These are phyloP conservation scores for Tauraco erythrolophus DNA, from an alignment of 2,113 vertebrate species.

Conservation along the genomic window DNA sequence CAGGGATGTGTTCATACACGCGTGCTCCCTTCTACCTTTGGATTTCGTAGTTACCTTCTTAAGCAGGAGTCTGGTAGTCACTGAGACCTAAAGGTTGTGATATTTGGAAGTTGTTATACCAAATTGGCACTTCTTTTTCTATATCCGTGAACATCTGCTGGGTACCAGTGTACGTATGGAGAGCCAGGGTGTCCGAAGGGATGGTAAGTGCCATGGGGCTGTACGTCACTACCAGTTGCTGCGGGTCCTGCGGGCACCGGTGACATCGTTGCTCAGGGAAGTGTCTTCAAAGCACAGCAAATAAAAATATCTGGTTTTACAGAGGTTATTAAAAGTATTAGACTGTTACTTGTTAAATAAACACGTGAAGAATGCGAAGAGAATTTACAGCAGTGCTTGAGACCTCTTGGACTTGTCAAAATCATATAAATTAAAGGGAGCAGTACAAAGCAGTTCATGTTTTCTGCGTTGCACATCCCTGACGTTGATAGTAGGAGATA, in stretches of 20 bases:
- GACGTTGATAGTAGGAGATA: not conserved
- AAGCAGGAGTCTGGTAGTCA: not conserved
- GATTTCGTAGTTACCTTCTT: not conserved
- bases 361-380: not conserved
- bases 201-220: not conserved
- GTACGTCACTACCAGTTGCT: not conserved
- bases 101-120: not conserved
- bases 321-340: not conserved
- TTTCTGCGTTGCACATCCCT: not conserved
- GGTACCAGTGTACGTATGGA: rapidly evolving
- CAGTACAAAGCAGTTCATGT: rapidly evolving
- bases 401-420: constrained; percentile 11
- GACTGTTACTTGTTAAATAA: not conserved
- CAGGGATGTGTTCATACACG: not conserved
- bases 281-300: not conserved
- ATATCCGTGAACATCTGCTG: rapidly evolving
- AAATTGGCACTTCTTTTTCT: not conserved
- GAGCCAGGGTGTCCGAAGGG: not conserved
- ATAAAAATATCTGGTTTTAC: not conserved
- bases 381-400: not conserved
- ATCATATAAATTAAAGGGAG: not conserved
- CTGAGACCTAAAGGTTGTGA: not conserved
- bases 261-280: not conserved
- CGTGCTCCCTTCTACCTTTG: not conserved
- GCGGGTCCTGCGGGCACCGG: not conserved